A percentile compares a stretch with the other conserved stretches of the same genome.
These are phyloP conservation scores for Mus spretus DNA, from an alignment of 2,797 vertebrate species.

Conservation along the genomic window DNA sequence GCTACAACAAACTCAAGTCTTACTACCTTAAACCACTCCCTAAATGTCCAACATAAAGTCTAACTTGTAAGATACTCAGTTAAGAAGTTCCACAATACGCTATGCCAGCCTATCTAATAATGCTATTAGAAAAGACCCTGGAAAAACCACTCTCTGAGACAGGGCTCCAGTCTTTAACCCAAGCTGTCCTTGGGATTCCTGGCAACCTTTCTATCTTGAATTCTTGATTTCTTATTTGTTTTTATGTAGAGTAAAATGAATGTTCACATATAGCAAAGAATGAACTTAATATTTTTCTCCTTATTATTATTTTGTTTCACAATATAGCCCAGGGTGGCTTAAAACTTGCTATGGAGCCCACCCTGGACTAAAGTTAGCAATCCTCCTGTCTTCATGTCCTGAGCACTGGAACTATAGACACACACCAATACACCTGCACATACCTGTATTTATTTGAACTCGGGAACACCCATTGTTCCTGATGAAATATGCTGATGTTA, in stretches of 20 bases:
- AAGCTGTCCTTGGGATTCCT: not conserved
- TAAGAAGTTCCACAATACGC: not conserved
- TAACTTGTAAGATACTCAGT: not conserved
- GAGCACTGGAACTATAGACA: not conserved
- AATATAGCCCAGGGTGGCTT: not conserved
- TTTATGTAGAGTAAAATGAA: conserved; percentile 58
- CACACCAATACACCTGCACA: not conserved
- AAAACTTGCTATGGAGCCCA: not conserved
- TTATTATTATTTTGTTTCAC: not conserved
- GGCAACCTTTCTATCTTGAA: not conserved
- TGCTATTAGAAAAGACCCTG: conserved; percentile 2
- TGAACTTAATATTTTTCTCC: not conserved
- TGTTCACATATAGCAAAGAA: conserved; percentile 42
- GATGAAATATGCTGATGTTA: conserved; percentile 61
- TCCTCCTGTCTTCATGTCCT: not conserved
- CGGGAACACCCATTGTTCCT: not conserved
- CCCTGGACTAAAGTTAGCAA: not conserved
- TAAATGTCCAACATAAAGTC: not conserved
- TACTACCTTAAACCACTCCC: not conserved
- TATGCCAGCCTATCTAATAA: conserved; percentile 9
- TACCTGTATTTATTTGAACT: not conserved
- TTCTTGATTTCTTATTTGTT: conserved; percentile 19
- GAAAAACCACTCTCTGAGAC: conserved; percentile 1
- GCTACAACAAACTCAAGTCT: conserved; percentile 41
- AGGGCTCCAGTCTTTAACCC: not conserved